Percentiles rank a stretch among this genome's conserved stretches.
Conservation (phyloP, 2,797 vertebrate genomes). For the Capromys pilorides region DNA sequence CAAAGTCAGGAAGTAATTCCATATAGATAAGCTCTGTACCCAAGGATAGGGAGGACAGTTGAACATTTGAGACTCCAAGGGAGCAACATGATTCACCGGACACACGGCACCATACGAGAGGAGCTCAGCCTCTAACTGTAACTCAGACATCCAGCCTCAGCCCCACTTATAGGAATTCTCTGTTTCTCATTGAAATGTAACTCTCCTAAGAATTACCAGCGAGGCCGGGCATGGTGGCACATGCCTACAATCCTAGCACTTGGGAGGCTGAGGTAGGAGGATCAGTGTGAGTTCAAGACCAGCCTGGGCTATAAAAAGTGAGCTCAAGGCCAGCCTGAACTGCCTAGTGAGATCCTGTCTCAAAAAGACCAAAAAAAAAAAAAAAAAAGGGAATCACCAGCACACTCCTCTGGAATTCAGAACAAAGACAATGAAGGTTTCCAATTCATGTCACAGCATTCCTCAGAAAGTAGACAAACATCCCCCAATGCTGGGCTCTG, state of each 20-base stretch:
- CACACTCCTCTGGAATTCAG: neutral
- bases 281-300: too few relatives aligned
- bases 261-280: too few relatives aligned
- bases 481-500: neutral
- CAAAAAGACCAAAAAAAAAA: too few relatives aligned
- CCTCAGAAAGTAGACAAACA: neutral
- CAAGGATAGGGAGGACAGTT: neutral
- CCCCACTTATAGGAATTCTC: neutral
- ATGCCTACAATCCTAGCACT: too few relatives aligned
- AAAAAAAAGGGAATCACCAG: neutral
- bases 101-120: too few relatives aligned
- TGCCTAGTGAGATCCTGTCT: too few relatives aligned
- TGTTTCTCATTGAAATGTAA: neutral
- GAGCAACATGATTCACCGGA: neutral
- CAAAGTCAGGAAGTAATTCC: conserved; percentile 11
- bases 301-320: too few relatives aligned
- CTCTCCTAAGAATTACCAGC: neutral
- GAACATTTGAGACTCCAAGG: neutral
- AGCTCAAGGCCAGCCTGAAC: too few relatives aligned
- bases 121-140: neutral
- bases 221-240: too few relatives aligned
- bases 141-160: neutral
- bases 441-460: neutral
- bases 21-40: neutral
- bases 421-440: neutral